A percentile compares a stretch with the other conserved stretches of the same genome.
phyloP scores from a whole-genome alignment of 2,888 invertebrate species.

The Sturmia bella region DNA sequence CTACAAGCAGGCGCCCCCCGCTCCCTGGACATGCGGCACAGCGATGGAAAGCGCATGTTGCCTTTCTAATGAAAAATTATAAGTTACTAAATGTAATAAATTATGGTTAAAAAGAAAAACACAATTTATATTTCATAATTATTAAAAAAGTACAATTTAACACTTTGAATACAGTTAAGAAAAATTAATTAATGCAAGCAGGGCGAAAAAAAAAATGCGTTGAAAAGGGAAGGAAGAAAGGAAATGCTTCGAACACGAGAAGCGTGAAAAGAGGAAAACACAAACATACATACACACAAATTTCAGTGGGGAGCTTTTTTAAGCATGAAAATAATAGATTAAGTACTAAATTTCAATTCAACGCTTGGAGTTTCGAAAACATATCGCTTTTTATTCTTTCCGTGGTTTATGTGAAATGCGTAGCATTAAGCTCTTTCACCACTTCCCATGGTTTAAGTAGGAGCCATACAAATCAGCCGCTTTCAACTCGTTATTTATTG shows the following conservation, averaged over 20 bases:
- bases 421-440: too few relatives aligned
- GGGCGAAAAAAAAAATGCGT: conserved; percentile 3
- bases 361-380: too few relatives aligned
- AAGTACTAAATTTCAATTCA: too few relatives aligned
- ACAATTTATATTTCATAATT: conserved; percentile 59
- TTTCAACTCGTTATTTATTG: too few relatives aligned
- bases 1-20: conserved; percentile 1
- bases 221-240: conserved; percentile 27
- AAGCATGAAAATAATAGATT: too few relatives aligned
- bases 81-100: conserved; percentile 56
- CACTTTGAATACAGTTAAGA: conserved; percentile 37
- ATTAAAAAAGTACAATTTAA: conserved; percentile 64
- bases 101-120: conserved; percentile 31
- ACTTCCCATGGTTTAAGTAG: too few relatives aligned
- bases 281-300: too few relatives aligned
- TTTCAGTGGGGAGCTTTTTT: too few relatives aligned
- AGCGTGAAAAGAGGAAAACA: too few relatives aligned
- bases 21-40: neutral
- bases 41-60: conserved; percentile 25
- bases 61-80: conserved; percentile 67
- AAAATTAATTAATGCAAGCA: conserved; percentile 43
- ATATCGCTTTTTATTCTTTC: too few relatives aligned
- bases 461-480: too few relatives aligned
- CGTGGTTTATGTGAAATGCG: too few relatives aligned
- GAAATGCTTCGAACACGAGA: neutral